Evolutionary conservation across 2,113 vertebrate species (phyloP).

Genomic region (Lynx canadensis): DNA sequence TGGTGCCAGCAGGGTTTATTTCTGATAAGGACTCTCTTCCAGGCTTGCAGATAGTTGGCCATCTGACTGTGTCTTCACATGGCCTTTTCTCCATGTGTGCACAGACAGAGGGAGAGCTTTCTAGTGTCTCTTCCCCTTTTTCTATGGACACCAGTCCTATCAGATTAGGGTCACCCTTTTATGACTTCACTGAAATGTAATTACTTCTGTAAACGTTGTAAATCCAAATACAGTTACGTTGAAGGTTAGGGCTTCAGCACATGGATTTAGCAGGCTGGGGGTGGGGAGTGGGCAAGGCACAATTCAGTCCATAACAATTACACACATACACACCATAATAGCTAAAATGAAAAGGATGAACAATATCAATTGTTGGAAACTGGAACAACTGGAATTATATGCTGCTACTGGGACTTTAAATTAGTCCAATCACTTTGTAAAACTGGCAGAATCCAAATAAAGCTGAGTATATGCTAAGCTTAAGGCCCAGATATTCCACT

Average conservation of each 20-base stretch:
- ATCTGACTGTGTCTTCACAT: neutral
- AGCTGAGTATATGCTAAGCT: neutral
- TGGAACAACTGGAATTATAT: neutral
- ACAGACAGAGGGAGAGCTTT: neutral
- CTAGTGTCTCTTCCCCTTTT: neutral
- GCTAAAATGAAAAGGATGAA: slow-evolving; percentile 22
- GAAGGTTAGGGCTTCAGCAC: neutral
- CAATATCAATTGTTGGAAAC: neutral
- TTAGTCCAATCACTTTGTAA: slow-evolving; percentile 2
- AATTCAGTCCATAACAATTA: slow-evolving; percentile 11
- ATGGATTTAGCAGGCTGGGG: neutral
- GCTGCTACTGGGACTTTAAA: neutral
- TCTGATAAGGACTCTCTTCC: neutral
- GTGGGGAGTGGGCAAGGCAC: neutral
- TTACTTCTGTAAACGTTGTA: neutral
- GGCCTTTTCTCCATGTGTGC: neutral
- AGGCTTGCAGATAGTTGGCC: neutral
- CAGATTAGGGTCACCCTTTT: neutral
- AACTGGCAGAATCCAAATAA: slow-evolving; percentile 20
- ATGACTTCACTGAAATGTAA: neutral
- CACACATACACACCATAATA: neutral
- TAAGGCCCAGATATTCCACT: neutral
- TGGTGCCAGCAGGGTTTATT: neutral
- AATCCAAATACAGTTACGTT: neutral
- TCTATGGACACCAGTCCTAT: neutral